Evolutionary conservation across 2,888 invertebrate genomes (phyloP).

Genomic region (Chrysopilus asiliformis): DNA sequence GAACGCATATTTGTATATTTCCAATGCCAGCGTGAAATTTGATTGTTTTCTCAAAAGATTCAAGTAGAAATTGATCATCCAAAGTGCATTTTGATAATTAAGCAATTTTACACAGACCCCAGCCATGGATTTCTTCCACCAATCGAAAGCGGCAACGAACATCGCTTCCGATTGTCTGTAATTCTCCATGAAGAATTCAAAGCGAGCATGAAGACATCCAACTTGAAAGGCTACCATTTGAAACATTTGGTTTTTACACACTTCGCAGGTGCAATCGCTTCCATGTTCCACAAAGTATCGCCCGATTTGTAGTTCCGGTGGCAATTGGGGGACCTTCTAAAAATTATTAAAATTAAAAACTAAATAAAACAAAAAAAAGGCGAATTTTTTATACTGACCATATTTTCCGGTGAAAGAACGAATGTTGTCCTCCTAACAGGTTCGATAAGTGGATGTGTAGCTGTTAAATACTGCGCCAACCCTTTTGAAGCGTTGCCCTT

Average conservation of each 20-base stretch:
- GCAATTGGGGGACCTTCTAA: no score
- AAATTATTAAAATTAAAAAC: no score
- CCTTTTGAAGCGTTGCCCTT: no score
- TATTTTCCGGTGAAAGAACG: no score
- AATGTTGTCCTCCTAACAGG: no score
- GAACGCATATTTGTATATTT: conserved; percentile 12
- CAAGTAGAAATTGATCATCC: conserved; percentile 20
- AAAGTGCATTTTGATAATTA: conserved; percentile 9
- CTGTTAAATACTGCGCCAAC: no score
- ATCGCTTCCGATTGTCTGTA: conserved; percentile 22
- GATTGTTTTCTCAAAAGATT: conserved; percentile 23
- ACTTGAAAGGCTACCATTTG: conserved; percentile 23
- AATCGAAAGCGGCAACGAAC: conserved; percentile 20
- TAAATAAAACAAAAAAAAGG: no score
- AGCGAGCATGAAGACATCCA: conserved; percentile 27
- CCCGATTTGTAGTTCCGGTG: no score
- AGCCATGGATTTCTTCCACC: conserved; percentile 14
- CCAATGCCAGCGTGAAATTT: conserved; percentile 19
- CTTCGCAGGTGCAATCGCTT: conserved; percentile 12
- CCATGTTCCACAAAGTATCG: conserved; percentile 5
- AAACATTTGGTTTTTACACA: conserved; percentile 16
- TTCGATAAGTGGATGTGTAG: no score
- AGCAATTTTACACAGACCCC: conserved; percentile 4
- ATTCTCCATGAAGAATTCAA: conserved; percentile 23
- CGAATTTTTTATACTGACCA: no score